Base-by-base conservation (phyloP, 2,797 vertebrate genomes). In the Sebastes hopkinsi region DNA sequence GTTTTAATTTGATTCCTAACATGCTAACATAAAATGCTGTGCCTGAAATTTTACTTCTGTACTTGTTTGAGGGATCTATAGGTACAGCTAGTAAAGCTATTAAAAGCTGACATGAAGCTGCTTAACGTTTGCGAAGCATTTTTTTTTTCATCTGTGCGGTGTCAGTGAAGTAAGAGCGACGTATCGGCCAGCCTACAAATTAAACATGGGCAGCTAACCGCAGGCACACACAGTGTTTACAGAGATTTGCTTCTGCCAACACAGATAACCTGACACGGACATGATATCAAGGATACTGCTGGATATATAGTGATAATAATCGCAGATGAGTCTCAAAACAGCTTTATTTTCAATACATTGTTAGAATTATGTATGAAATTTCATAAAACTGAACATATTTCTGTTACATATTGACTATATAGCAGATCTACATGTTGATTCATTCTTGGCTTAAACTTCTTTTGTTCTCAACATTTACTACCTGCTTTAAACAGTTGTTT, bases 201-300 rank as follows among this genome's bases (percentile, higher is more conserved):
- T 75, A 93, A 94, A 94, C 88, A 94, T 2, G 16, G 42, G 42
- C 83, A 89, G 81, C 32, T 86, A 74, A 90, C 55, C 8, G 5
- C 66, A 75, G 54, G 22, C 27, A 34, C 71, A 62, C 25, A 11
- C 22, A 22, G 10, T 90, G 79, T 93, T 91, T 83, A 91, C 87
- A 85, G 67, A 89, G 80, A 79, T 81, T 81, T 77, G 22, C 75
- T 62, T 73, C 60, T 86, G 87, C 81, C 67, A 89, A 92, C 82
- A 87, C 61, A 80, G 74, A 82, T 66, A 81, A 80, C 34, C 60
- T 0, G 1, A 90, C 80, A 76, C 62, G 73, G 83, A 92, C 60
- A 68, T 38, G 61, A 68, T 66, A 59, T 73, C 74, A 86, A 76
- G 86, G 84, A 91, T 78, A 61, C 74, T 25, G 79, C 56, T 62